A percentile compares a stretch with the other conserved stretches of the same genome.
These are phyloP conservation scores for Lagodon rhomboides DNA, from an alignment of 2,797 vertebrate genomes.

Conservation along the genomic window DNA sequence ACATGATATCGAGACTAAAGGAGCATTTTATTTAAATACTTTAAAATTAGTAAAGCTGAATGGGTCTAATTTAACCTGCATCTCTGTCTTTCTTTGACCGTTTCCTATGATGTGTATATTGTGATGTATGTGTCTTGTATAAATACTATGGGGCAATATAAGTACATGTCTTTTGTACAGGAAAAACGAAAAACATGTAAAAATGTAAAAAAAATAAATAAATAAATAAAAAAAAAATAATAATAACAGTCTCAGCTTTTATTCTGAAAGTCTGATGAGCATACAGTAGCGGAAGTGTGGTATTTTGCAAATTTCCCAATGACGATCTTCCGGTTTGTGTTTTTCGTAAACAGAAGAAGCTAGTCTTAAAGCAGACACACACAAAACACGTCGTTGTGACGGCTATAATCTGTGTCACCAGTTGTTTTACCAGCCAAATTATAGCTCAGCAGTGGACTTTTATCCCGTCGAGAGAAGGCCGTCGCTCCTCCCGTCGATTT, in stretches of 20 bases:
- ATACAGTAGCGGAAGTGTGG: neutral
- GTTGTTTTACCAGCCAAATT: neutral
- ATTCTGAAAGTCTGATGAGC: constrained; percentile 11
- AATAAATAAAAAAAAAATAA: neutral
- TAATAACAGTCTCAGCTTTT: neutral
- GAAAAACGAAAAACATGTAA: too few relatives aligned
- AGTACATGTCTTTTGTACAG: too few relatives aligned
- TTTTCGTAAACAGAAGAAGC: constrained; percentile 80
- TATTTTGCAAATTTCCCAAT: neutral
- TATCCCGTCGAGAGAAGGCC: too few relatives aligned
- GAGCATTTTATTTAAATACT: neutral
- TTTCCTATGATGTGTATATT: neutral
- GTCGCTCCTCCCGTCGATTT: neutral
- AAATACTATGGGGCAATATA: neutral
- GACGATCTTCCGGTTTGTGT: constrained; percentile 64
- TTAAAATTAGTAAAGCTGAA: neutral
- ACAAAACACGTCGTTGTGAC: neutral
- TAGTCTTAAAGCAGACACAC: constrained; percentile 38
- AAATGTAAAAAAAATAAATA: neutral
- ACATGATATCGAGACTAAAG: too few relatives aligned
- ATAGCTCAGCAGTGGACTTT: neutral
- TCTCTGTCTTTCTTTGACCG: neutral
- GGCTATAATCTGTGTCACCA: constrained; percentile 18
- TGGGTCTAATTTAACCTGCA: neutral
- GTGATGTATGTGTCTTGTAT: neutral